These are phyloP conservation scores for Kryptolebias ocellatus DNA, from an alignment of 2,797 vertebrate genomes.

Conservation along the genomic window DNA sequence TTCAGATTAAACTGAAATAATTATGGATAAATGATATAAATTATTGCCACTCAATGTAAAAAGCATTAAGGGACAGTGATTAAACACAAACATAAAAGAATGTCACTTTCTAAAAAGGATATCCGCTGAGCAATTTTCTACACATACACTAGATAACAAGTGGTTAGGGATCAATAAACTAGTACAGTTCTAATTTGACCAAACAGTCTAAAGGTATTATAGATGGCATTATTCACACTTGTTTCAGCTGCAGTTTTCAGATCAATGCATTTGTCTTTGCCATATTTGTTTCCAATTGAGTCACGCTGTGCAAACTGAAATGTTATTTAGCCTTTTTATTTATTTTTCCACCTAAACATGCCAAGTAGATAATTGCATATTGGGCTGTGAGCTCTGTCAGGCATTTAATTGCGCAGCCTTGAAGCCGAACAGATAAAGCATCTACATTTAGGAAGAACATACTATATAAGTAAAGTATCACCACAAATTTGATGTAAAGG, in stretches of 20 bases:
- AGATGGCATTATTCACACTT: not conserved
- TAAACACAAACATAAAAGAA: not conserved
- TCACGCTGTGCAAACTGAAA: not conserved
- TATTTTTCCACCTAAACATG: conserved; percentile 1
- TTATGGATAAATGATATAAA: conserved; percentile 1
- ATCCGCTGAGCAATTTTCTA: conserved; percentile 3
- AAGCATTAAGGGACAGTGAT: not conserved
- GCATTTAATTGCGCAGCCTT: not conserved
- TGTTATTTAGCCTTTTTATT: not conserved
- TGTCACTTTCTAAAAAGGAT: conserved; percentile 6
- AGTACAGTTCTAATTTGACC: not conserved
- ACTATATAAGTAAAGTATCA: not conserved
- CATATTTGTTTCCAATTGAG: conserved; percentile 11
- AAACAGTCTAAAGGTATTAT: conserved; percentile 10
- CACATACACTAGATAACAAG: conserved; percentile 17
- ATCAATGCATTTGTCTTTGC: conserved; percentile 15
- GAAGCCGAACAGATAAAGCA: conserved; percentile 4
- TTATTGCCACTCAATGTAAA: not conserved
- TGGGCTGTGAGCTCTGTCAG: conserved; percentile 13
- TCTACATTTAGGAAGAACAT: not conserved
- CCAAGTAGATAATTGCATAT: conserved; percentile 9
- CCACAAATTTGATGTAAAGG: not conserved
- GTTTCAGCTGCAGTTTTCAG: conserved; percentile 13
- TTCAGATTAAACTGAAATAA: not conserved
- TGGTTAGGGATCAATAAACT: conserved; percentile 8